Conservation (phyloP, 1,140 invertebrate species). For the Eulimnadia texana region DNA sequence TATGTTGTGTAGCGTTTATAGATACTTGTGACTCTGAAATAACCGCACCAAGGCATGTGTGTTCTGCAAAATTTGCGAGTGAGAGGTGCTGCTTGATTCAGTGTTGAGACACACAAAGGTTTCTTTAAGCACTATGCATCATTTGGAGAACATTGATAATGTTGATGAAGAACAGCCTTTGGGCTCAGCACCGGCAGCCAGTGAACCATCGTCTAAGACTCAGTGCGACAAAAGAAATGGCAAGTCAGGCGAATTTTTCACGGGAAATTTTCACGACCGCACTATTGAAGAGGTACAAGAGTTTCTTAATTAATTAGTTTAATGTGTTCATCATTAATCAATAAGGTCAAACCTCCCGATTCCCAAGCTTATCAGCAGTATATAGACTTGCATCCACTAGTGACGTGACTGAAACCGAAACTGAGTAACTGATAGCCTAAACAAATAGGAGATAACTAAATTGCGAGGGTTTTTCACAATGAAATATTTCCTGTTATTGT, state of each 20-base stretch:
- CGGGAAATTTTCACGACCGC: background rate
- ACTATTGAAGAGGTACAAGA: background rate
- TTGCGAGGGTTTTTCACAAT: no score
- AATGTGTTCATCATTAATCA: background rate
- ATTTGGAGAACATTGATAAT: background rate
- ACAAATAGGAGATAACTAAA: no score
- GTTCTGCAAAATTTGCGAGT: no score
- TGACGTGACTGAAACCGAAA: no score
- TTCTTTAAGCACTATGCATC: background rate
- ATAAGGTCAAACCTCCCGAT: no score
- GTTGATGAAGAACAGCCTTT: background rate
- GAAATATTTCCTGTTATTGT: no score
- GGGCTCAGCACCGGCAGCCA: background rate
- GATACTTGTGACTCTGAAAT: no score
- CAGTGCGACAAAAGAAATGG: background rate
- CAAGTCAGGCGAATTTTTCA: background rate
- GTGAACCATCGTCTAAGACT: background rate
- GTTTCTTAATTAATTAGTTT: background rate
- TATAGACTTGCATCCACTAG: no score
- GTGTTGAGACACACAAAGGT: background rate
- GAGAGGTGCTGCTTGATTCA: background rate
- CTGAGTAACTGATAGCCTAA: no score
- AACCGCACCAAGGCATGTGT: no score
- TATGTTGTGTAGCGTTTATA: no score
- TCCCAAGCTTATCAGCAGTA: no score